Base-by-base conservation (phyloP, 1,140 invertebrate species). In the Doryteuthis pealeii region DNA sequence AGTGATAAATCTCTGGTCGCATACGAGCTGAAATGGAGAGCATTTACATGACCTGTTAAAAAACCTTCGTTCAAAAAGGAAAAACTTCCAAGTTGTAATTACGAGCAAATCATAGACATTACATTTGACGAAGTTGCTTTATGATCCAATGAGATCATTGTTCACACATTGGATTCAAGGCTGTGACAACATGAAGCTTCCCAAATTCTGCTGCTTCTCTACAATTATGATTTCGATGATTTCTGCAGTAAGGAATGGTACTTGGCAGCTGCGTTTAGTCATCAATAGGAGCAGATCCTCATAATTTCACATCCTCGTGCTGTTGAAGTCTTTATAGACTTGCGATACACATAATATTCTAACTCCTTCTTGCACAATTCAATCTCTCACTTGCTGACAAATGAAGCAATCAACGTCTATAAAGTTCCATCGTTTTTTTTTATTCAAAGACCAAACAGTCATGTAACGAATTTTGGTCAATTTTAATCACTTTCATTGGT, bases 121-220 rank as follows among this genome's bases (percentile, higher is more conserved):
- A 43, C 89, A 81, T 86, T n/a, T 90, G 90, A 68, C 87, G 80
- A 1, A 90, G 81, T 77, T 90, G 90, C 76, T 89, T 84, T 75
- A 90, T 90, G 85, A 96, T 94, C 87, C 94, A 94, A 78, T 95
- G 89, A 75, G 96, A 94, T 0, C 95, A 88, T 84, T 96, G 95
- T 85, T 95, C 78, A 76, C 93, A 94, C 65, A 89, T 79, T 35
- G 89, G 84, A n/a, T 92, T 92, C 12, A 96, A 76, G 18, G 84
- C 80, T 30, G 84, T 84, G 5, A 86, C 80, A 32, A 87, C 80
- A 71, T 87, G 86, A 12, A 81, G 79, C 70, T 87, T 85, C n/a
- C 87, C 77, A 18, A 87, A 84, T 75, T 87, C 86, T 28, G 86
- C 86, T 30, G 86, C 87, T 74, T 88, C 76, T 88, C 87, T 6